A percentile compares a stretch with the other conserved stretches of the same genome.
Conservation (phyloP, 1,140 invertebrate genomes). For the Lerema accius region DNA sequence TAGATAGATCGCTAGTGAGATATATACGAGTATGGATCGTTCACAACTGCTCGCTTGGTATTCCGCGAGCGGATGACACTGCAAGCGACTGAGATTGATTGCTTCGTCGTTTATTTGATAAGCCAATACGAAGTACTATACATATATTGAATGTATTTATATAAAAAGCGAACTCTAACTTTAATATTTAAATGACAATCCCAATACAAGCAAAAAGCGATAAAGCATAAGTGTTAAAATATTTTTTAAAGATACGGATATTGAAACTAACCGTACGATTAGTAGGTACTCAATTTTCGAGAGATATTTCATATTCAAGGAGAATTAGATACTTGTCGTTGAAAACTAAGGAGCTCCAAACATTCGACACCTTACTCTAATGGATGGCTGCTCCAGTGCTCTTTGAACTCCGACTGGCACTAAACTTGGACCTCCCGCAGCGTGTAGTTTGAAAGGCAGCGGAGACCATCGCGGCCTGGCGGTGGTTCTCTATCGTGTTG, state of each 20-base stretch:
- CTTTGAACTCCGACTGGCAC: slow-evolving; percentile 5
- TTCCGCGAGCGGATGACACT: slow-evolving; percentile 13
- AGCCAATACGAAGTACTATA: slow-evolving; percentile 1
- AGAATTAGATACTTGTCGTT: neutral
- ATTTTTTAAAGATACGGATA: no score
- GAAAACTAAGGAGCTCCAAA: slow-evolving; percentile 15
- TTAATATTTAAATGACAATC: neutral
- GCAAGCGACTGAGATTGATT: slow-evolving; percentile 12
- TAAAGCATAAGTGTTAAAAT: no score
- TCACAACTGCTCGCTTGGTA: slow-evolving; percentile 25
- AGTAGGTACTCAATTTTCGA: no score
- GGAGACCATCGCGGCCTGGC: slow-evolving; percentile 25
- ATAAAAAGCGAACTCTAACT: no score
- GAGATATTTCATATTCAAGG: no score
- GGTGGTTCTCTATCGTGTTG: slow-evolving; percentile 29
- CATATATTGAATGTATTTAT: no score
- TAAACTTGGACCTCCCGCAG: neutral
- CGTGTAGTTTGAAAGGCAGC: slow-evolving; percentile 10
- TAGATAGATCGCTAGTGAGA: no score
- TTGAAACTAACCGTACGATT: no score
- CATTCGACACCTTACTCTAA: slow-evolving; percentile 9
- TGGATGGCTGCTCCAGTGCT: slow-evolving; percentile 12
- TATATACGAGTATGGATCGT: slow-evolving; percentile 16
- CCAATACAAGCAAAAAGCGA: no score
- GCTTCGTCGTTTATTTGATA: slow-evolving; percentile 7